Evolutionary conservation across 2,113 vertebrate species (phyloP).

Genomic region (Gopherus evgoodei): DNA sequence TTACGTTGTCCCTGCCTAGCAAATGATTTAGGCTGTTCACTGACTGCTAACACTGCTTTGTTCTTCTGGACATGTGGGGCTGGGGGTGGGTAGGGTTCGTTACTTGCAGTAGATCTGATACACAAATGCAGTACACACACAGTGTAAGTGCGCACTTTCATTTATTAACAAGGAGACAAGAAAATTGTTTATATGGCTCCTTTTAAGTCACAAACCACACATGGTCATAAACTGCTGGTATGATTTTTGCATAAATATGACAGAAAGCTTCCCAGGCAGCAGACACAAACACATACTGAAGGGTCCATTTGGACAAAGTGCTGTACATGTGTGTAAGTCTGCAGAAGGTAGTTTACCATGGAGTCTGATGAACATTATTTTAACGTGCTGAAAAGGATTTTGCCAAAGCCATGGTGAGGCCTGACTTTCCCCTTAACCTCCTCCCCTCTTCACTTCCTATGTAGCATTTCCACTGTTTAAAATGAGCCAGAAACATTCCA

Average conservation of each 20-base stretch:
- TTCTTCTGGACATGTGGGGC: constrained; percentile 35
- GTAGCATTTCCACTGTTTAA: constrained; percentile 29
- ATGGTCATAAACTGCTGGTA: background rate
- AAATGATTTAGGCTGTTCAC: constrained; percentile 12
- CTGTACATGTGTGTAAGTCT: background rate
- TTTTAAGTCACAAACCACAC: constrained; percentile 37
- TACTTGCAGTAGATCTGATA: constrained; percentile 14
- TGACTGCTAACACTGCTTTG: constrained; percentile 30
- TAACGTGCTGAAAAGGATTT: constrained; percentile 40
- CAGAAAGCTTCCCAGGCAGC: constrained; percentile 9
- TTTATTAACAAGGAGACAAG: constrained; percentile 25
- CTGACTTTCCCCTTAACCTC: background rate
- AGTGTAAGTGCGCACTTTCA: background rate
- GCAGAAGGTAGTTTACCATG: background rate
- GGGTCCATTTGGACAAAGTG: accelerated
- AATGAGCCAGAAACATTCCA: constrained; percentile 37
- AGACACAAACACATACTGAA: background rate
- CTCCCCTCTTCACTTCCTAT: constrained; percentile 11
- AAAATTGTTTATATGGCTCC: background rate
- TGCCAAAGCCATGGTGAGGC: constrained; percentile 26
- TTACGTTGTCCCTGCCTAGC: constrained; percentile 35
- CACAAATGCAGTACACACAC: too few species aligned
- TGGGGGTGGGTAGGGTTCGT: background rate
- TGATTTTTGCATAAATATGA: constrained; percentile 3
- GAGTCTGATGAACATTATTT: constrained; percentile 35